These are phyloP conservation scores for Meteorus sp. DNA, from an alignment of 1,140 invertebrate genomes.

Conservation along the genomic window DNA sequence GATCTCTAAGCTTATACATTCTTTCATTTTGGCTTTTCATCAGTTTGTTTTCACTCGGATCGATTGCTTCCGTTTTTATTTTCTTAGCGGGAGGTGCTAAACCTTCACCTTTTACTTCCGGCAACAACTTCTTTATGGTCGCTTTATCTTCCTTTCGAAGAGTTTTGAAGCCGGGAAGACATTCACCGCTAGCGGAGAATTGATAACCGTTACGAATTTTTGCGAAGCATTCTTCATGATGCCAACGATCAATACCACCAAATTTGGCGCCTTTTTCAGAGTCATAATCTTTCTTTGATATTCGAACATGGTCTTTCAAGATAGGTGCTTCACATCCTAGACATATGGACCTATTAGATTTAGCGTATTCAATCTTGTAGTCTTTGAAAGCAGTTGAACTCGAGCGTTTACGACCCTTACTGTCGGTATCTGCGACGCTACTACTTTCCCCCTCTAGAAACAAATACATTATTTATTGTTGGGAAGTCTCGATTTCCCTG, in stretches of 20 bases:
- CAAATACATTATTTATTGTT: conserved; percentile 13
- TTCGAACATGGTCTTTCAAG: conserved; percentile 77
- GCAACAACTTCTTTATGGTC: conserved; percentile 69
- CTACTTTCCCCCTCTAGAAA: conserved; percentile 24
- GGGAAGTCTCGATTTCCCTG: conserved; percentile 11
- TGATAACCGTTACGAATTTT: conserved; percentile 74
- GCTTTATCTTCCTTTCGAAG: conserved; percentile 77
- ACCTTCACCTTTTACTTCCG: conserved; percentile 67
- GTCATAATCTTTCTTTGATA: conserved; percentile 87
- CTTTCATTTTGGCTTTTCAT: conserved; percentile 77
- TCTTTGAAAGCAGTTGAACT: conserved; percentile 62
- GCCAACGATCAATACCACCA: conserved; percentile 82
- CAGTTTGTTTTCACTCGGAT: conserved; percentile 61
- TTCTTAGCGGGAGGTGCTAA: conserved; percentile 66
- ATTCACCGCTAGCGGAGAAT: conserved; percentile 73
- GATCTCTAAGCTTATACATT: conserved; percentile 73
- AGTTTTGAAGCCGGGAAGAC: conserved; percentile 73
- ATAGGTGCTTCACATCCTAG: conserved; percentile 87
- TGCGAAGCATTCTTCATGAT: conserved; percentile 92
- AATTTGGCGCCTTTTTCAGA: conserved; percentile 77
- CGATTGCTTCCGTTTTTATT: conserved; percentile 66
- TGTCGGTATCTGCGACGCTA: conserved; percentile 8
- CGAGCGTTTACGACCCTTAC: conserved; percentile 56
- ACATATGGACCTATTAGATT: conserved; percentile 80
- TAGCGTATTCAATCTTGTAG: conserved; percentile 86